Evolutionary conservation across 2,888 invertebrate species (phyloP), one percentile per base, ranked within the genome.

Genomic region (Prenolepis imparis): DNA sequence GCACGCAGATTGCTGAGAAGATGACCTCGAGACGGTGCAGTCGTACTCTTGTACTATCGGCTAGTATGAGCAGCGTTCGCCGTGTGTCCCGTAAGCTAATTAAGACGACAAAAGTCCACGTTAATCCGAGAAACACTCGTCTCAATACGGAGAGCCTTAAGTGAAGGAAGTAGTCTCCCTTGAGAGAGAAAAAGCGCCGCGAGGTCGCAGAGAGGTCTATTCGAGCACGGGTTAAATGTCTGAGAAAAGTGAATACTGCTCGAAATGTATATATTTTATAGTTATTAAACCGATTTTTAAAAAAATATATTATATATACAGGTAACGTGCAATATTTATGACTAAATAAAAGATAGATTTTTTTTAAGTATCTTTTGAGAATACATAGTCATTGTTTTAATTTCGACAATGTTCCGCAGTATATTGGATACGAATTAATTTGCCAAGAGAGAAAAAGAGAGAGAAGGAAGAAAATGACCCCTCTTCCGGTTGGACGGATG

Each of bases 91-190:
- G 90, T 92, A 90, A 91, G 92, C 91, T 93, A 93, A 93, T 93
- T 93, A 93, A 93, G 93, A 92, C 93, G 92, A 93, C 93, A 92
- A 92, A 92, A 93, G 93, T 93, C 90, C 86, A 89, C 90, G 92
- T 89, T 89, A 90, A 91, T 90, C 91, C 89, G 86, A 91, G 90
- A 90, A 90, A 90, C 90, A 86, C 89, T 90, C 89, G 90, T 84
- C 85, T 85, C 87, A 89, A 90, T 90, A 86, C 83, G 87, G 72
- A 75, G 84, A 78, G 63, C 83, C 82, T 84, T 87, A 84, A 88
- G 74, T 70, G 64, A 77, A 82, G 70, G 41, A 64, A 36, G 28
- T 18, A 36, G 32, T 44, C 55, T 57, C n/a, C 61, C 61, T 77
- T 41, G 82, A 82, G 64, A 36, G 24, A 52, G 70, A 72, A 57